Evolutionary conservation across 2,888 invertebrate species (phyloP).

Genomic region (Emesis furor): DNA sequence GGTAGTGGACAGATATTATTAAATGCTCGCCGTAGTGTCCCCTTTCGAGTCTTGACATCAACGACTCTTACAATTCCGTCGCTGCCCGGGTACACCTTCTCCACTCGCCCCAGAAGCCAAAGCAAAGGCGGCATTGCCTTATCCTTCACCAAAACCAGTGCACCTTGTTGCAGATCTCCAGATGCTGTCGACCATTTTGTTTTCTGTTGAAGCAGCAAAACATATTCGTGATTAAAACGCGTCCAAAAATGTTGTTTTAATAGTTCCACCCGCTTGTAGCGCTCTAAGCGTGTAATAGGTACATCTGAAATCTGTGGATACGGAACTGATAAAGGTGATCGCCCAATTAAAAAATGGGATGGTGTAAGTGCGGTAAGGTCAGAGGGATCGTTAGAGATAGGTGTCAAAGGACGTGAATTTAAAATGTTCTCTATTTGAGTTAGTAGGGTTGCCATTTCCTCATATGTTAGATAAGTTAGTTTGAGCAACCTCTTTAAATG

Average conservation of each 20-base stretch:
- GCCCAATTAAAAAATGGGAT: constrained; percentile 77
- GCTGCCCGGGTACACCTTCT: constrained; percentile 33
- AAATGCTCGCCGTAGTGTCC: constrained; percentile 23
- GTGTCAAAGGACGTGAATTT: constrained; percentile 75
- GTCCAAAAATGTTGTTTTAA: constrained; percentile 44
- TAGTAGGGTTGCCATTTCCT: constrained; percentile 47
- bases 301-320: constrained; percentile 38
- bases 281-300: constrained; percentile 31
- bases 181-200: neutral
- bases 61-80: constrained; percentile 53
- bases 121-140: constrained; percentile 55
- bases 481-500: constrained; percentile 44
- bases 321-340: constrained; percentile 58
- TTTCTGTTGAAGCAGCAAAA: constrained; percentile 17
- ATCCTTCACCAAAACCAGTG: constrained; percentile 58
- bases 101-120: constrained; percentile 54
- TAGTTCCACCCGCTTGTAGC: constrained; percentile 49
- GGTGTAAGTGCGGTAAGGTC: constrained; percentile 76
- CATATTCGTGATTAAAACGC: constrained; percentile 22
- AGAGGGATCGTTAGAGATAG: constrained; percentile 68
- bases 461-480: constrained; percentile 50
- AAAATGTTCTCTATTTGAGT: constrained; percentile 70
- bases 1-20: constrained; percentile 30
- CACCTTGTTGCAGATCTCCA: constrained; percentile 33
- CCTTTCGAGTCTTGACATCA: constrained; percentile 23